These are phyloP conservation scores for Eurytoma adleriae DNA, from an alignment of 2,888 invertebrate genomes.

Conservation along the genomic window DNA sequence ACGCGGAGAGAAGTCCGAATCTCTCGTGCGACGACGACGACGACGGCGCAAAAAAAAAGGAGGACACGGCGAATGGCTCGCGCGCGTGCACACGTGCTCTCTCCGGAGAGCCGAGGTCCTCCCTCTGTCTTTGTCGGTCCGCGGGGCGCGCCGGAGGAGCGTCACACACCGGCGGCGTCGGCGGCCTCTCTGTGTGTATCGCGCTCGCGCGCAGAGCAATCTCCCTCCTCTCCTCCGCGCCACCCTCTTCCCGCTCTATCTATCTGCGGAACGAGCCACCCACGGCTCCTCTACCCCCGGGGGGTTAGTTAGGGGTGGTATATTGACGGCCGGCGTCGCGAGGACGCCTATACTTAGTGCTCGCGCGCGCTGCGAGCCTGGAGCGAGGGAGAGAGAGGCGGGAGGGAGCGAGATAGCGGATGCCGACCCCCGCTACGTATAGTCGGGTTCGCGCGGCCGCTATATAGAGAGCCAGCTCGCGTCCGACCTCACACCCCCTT, in stretches of 20 bases:
- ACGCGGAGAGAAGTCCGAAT: neutral
- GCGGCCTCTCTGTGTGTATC: conserved; percentile 50
- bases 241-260: conserved; percentile 59
- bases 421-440: conserved; percentile 36
- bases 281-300: conserved; percentile 59
- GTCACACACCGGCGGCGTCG: conserved; percentile 9
- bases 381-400: conserved; percentile 37
- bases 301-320: conserved; percentile 75
- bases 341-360: conserved; percentile 76
- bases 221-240: conserved; percentile 47
- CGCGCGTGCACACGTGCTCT: neutral
- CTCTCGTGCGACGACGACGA: conserved; percentile 3
- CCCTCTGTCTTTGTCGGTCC: neutral
- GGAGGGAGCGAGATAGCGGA: conserved; percentile 27
- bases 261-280: conserved; percentile 59
- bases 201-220: conserved; percentile 41
- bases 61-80: neutral
- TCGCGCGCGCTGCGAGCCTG: conserved; percentile 58
- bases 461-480: conserved; percentile 59
- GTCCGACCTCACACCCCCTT: conserved; percentile 47
- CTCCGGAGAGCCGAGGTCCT: neutral
- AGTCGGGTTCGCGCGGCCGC: conserved; percentile 66
- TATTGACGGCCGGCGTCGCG: conserved; percentile 76
- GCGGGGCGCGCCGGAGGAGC: conserved; percentile 3
- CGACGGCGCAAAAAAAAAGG: conserved; percentile 17